These are phyloP conservation scores for Agrilus planipennis DNA, from an alignment of 1,140 invertebrate species.

Conservation along the genomic window DNA sequence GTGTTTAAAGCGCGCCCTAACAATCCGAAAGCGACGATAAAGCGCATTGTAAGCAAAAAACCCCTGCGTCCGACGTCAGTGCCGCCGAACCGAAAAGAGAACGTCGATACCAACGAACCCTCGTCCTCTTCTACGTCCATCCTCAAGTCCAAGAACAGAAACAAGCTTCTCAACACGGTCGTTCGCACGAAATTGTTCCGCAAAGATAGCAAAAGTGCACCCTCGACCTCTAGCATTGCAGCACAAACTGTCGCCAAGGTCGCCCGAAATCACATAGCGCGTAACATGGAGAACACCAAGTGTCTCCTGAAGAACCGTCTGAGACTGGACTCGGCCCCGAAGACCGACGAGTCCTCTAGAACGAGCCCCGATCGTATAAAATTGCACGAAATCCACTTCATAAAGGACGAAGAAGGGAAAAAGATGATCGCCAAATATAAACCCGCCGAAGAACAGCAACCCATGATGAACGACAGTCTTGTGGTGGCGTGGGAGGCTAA, in stretches of 20 bases:
- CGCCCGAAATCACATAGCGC: background rate
- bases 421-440: slow-evolving; percentile 27
- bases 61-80: too few species aligned
- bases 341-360: slow-evolving; percentile 6
- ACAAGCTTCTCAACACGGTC: slow-evolving; percentile 24
- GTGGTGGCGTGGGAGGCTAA: slow-evolving; percentile 24
- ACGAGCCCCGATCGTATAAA: slow-evolving; percentile 13
- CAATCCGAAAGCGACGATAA: too few species aligned
- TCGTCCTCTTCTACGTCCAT: too few species aligned
- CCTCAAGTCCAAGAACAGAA: too few species aligned
- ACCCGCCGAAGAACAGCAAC: slow-evolving; percentile 13
- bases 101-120: too few species aligned
- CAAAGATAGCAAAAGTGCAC: slow-evolving; percentile 11
- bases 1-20: too few species aligned
- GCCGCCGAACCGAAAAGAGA: too few species aligned
- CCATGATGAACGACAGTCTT: slow-evolving; percentile 18
- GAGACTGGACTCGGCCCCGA: too few species aligned
- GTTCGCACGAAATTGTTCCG: slow-evolving; percentile 18
- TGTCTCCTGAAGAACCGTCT: too few species aligned
- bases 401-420: slow-evolving; percentile 24
- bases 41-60: too few species aligned
- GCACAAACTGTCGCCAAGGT: slow-evolving; percentile 2
- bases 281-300: too few species aligned
- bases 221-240: slow-evolving; percentile 1
- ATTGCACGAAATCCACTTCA: slow-evolving; percentile 26